Evolutionary conservation across 2,797 vertebrate species (phyloP).

Genomic region (Muscicapa striata): DNA sequence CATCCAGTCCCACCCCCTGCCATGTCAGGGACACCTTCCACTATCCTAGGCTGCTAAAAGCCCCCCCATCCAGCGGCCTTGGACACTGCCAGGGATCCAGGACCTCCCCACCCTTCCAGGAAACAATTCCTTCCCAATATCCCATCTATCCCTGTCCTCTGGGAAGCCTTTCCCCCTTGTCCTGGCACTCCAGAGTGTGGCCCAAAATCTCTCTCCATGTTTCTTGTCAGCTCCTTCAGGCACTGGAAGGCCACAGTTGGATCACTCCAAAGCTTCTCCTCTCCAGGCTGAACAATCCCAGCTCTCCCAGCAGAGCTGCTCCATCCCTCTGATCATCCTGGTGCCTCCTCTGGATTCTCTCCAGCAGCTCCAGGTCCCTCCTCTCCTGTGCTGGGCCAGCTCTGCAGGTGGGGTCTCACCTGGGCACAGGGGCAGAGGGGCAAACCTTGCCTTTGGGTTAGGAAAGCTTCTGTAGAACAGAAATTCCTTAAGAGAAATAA

Average conservation of each 20-base stretch:
- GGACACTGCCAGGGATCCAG: background rate
- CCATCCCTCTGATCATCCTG: background rate
- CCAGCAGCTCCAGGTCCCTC: background rate
- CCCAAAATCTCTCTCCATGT: rapidly evolving
- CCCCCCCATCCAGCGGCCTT: background rate
- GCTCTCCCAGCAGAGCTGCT: background rate
- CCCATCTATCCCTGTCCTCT: rapidly evolving
- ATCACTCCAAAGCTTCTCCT: background rate
- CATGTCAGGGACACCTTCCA: background rate
- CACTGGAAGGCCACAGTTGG: rapidly evolving
- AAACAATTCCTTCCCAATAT: background rate
- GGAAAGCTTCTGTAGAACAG: background rate
- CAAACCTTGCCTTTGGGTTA: background rate
- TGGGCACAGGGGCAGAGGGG: background rate
- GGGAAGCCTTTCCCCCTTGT: background rate
- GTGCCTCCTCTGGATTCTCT: background rate
- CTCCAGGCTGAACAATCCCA: background rate
- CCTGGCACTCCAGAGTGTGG: rapidly evolving
- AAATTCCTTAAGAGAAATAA: background rate
- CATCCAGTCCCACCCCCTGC: rapidly evolving
- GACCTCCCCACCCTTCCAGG: background rate
- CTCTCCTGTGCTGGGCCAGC: background rate
- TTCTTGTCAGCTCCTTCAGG: rapidly evolving
- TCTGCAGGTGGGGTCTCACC: background rate
- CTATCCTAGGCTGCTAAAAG: background rate